Evolutionary conservation across 2,888 invertebrate genomes (phyloP).

Genomic region (Ephialtes manifestator): DNA sequence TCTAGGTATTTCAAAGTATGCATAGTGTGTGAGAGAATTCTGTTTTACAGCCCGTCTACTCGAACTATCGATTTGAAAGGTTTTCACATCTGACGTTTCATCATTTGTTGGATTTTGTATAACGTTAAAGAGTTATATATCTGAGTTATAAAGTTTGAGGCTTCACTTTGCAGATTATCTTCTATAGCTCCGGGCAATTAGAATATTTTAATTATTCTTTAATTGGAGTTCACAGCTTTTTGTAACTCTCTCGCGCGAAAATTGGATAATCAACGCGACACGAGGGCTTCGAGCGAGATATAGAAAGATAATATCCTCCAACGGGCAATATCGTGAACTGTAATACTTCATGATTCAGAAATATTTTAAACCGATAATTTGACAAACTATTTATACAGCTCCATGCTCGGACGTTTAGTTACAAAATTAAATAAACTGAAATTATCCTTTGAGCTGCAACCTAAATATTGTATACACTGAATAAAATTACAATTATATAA

Average conservation of each 20-base stretch:
- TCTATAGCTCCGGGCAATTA: slow-evolving; percentile 16
- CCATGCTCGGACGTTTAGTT: too few species aligned
- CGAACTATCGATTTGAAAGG: background rate
- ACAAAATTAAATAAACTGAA: too few species aligned
- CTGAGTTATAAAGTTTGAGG: background rate
- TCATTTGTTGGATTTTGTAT: background rate
- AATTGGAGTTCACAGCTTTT: background rate
- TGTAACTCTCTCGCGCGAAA: slow-evolving; percentile 1
- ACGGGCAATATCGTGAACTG: background rate
- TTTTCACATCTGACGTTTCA: background rate
- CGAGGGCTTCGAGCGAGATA: background rate
- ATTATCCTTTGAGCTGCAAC: too few species aligned
- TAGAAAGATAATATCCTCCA: slow-evolving; percentile 26
- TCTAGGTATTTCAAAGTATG: background rate
- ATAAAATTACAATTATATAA: too few species aligned
- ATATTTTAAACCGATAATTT: background rate
- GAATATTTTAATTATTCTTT: slow-evolving; percentile 18
- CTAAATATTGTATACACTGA: too few species aligned
- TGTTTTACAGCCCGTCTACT: background rate
- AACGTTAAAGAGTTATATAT: background rate
- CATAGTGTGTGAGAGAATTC: background rate
- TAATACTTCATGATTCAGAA: too few species aligned
- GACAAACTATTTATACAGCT: background rate
- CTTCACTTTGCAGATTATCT: background rate
- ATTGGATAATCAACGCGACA: slow-evolving; percentile 45